These are phyloP conservation scores for Drosophila emarginata DNA, from an alignment of 2,888 invertebrate genomes.

Conservation along the genomic window DNA sequence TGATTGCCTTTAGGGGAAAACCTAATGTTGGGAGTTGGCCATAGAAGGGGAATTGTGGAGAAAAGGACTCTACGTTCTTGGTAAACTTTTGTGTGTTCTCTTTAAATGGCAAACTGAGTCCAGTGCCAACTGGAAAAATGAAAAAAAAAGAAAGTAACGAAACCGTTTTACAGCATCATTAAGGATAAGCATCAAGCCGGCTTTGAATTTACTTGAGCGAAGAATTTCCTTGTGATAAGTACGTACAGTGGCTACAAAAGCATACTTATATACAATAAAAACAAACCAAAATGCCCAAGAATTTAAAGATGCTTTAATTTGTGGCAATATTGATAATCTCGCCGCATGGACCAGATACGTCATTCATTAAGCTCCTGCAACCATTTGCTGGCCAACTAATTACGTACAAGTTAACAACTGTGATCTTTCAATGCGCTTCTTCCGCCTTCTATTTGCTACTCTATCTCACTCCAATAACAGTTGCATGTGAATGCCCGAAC, in stretches of 20 bases:
- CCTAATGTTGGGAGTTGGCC: not conserved
- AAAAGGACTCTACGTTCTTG: not conserved
- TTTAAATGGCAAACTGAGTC: slow-evolving; percentile 39
- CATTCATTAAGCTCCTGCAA: slow-evolving; percentile 17
- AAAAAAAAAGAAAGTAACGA: slow-evolving; percentile 6
- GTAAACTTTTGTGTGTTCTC: slow-evolving; percentile 52
- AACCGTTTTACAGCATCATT: slow-evolving; percentile 78
- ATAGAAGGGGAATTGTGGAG: not conserved
- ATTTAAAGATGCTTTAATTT: not conserved
- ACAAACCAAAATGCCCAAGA: not conserved
- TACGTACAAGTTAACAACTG: slow-evolving; percentile 62
- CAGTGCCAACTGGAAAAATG: slow-evolving; percentile 10
- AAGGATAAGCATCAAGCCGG: slow-evolving; percentile 81
- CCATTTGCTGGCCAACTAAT: slow-evolving; percentile 51
- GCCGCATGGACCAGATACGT: slow-evolving; percentile 9
- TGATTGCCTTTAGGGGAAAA: slow-evolving; percentile 45
- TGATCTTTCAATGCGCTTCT: slow-evolving; percentile 39
- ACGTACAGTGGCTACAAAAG: slow-evolving; percentile 27
- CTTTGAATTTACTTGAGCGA: slow-evolving; percentile 76
- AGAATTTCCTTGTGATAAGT: slow-evolving; percentile 63
- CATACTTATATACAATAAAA: slow-evolving; percentile 27
- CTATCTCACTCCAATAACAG: not conserved
- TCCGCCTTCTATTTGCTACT: slow-evolving; percentile 7
- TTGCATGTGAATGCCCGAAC: slow-evolving; percentile 34
- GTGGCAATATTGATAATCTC: slow-evolving; percentile 35